These are phyloP conservation scores for Diorhabda sublineata DNA, from an alignment of 1,140 invertebrate genomes.

Conservation along the genomic window DNA sequence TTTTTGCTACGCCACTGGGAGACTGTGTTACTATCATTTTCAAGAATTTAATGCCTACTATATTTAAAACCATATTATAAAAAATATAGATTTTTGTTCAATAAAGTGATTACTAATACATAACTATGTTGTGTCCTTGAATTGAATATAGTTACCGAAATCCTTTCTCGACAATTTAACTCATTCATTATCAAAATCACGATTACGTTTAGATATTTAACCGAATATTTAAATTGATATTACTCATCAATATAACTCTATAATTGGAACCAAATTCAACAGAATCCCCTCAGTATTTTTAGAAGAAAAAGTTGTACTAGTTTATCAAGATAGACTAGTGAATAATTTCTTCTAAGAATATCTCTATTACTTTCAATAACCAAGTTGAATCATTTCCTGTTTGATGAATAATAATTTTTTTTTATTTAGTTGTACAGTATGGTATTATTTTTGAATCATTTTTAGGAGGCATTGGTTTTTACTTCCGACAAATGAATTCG, in stretches of 20 bases:
- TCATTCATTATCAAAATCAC: neutral
- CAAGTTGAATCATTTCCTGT: neutral
- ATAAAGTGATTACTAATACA: no score
- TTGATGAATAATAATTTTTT: neutral
- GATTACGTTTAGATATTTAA: neutral
- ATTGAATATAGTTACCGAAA: no score
- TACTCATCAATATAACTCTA: neutral
- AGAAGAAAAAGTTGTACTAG: neutral
- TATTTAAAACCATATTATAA: no score
- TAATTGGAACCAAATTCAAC: neutral
- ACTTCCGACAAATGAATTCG: no score
- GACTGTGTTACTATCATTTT: no score
- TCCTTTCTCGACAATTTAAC: neutral
- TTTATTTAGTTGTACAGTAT: no score
- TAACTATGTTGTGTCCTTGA: no score
- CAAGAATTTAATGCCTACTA: no score
- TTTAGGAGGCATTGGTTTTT: no score
- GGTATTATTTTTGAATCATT: no score
- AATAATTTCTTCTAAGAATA: slow-evolving; percentile 3
- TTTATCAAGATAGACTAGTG: neutral
- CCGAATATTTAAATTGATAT: neutral
- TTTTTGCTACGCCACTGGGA: no score
- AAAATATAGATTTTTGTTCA: no score
- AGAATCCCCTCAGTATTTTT: neutral
- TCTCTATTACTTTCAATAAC: neutral